Base-by-base conservation (phyloP, 64 coral and sea anemone species). In the Pachyseris speciosa region DNA sequence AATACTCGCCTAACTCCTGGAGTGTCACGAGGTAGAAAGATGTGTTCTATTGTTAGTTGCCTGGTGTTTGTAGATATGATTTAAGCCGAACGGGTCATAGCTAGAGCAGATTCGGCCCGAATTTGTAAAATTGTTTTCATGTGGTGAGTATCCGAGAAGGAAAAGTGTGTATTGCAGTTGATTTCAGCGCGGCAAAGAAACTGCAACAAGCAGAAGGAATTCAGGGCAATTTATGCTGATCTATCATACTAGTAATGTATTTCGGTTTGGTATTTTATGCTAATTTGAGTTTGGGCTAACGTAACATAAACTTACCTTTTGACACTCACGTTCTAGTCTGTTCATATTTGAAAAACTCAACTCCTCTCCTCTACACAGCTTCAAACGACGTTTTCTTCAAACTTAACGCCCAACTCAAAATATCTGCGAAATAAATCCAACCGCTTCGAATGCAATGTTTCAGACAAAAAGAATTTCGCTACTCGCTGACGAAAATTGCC, bases 401-500 rank as follows among this genome's bases (percentile, higher is more conserved):
- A n/a, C n/a, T n/a, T n/a, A n/a, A n/a, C n/a, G n/a, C n/a, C n/a
- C n/a, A n/a, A n/a, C n/a, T n/a, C n/a, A n/a, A n/a, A n/a, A n/a
- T n/a, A n/a, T n/a, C n/a, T n/a, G n/a, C n/a, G n/a, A n/a, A n/a
- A n/a, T n/a, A n/a, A 55, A 11, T 5, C 10, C 0, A 61, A 61
- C 6, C 4, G 11, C 6, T 7, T 45, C 43, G 43, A 25, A 3
- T 2, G n/a, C 20, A 25, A 61, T 2, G 58, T 3, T 29, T 61
- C 58, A 25, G 52, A 20, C 15, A n/a, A 61, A 81, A 39, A 81
- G 30, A 61, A 60, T 81, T 81, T 81, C 9, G 52, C 55, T 81
- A 61, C 77, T 7, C 37, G 63, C 77, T 81, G 77, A 81, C 77
- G 32, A 81, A 81, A 60, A 58, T 81, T 61, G 77, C 77, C 77